Percentiles rank a stretch among this genome's conserved stretches.
phyloP scores from a whole-genome alignment of 2,888 invertebrate genomes.

The Vannuccia rotundouncinata region DNA sequence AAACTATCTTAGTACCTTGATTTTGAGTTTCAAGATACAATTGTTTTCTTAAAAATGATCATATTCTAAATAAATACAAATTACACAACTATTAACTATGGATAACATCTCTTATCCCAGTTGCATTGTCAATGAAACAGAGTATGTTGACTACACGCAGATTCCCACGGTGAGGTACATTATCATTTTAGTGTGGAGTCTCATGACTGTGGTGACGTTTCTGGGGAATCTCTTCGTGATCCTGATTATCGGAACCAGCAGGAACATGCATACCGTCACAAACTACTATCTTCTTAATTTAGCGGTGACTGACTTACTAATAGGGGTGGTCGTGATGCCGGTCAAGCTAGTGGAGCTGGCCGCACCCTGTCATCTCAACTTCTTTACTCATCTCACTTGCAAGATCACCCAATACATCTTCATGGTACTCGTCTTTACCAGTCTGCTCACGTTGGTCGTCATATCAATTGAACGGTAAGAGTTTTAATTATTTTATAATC shows the following conservation, averaged over 20 bases:
- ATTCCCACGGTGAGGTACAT: slow-evolving; percentile 6
- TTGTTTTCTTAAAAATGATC: too few species aligned
- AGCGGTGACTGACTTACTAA: slow-evolving; percentile 56
- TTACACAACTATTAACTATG: too few species aligned
- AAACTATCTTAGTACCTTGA: too few species aligned
- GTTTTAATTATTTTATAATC: too few species aligned
- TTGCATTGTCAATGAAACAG: slow-evolving; percentile 2
- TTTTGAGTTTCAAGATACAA: too few species aligned
- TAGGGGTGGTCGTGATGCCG: slow-evolving; percentile 57
- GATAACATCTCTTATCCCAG: too few species aligned
- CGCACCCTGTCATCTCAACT: slow-evolving; percentile 54
- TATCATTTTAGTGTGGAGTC: slow-evolving; percentile 4
- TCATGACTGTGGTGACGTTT: slow-evolving; percentile 10
- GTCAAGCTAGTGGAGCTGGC: slow-evolving; percentile 57
- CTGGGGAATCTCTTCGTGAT: slow-evolving; percentile 57
- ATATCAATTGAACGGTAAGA: slow-evolving; percentile 59
- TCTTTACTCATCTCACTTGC: slow-evolving; percentile 48
- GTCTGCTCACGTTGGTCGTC: slow-evolving; percentile 57
- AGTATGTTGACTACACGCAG: slow-evolving; percentile 30
- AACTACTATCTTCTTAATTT: slow-evolving; percentile 58
- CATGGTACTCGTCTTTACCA: slow-evolving; percentile 52
- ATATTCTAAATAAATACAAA: too few species aligned
- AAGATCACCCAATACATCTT: slow-evolving; percentile 50
- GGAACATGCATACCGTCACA: slow-evolving; percentile 58
- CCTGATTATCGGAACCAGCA: slow-evolving; percentile 55